Base-by-base conservation (phyloP, 2,888 invertebrate species). In the Hypercompe scribonia region DNA sequence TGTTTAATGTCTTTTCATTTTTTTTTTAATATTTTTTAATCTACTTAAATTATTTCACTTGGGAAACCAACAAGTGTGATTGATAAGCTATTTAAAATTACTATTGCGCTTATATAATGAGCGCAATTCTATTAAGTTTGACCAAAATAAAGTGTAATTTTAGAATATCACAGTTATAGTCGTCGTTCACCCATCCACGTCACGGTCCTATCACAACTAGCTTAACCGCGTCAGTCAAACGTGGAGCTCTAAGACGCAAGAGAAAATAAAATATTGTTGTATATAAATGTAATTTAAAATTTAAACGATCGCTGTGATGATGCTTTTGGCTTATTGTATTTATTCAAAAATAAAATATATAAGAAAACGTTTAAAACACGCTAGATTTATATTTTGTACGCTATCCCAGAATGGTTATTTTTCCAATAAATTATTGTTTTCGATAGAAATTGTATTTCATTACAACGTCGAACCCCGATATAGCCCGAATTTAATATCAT, bases 391-490 rank as follows among this genome's bases (percentile, higher is more conserved):
- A 85, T 89, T 89, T 87, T 88, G 72, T 85, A 88, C 85, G 90
- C 91, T 89, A 88, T 88, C 85, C 86, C 85, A 84, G 85, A 78
- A 85, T 84, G 80, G 75, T 85, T 86, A 86, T 87, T 87, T 87
- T 87, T 89, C 83, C 86, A 93, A 91, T 93, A 92, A 93, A 93
- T 88, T 88, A 91, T 87, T 87, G 89, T 88, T 88, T 88, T 84
- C 87, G 72, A 85, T 76, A 81, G 76, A 39, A 77, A 63, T 81
- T 72, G 74, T 77, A 69, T 83, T 81, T 86, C 61, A 81, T 76
- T 83, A 71, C 13, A 39, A 39, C 10, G 11, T 24, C 3, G 15
- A 42, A 42, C 5, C 42, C 18, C 42, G 18, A 3, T 18, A 18
- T 18, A 13, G 39, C 13, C 39, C 15, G 1, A 39, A 13, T 39